Conservation (phyloP, 2,113 vertebrate genomes). For the Etheostoma cragini region DNA sequence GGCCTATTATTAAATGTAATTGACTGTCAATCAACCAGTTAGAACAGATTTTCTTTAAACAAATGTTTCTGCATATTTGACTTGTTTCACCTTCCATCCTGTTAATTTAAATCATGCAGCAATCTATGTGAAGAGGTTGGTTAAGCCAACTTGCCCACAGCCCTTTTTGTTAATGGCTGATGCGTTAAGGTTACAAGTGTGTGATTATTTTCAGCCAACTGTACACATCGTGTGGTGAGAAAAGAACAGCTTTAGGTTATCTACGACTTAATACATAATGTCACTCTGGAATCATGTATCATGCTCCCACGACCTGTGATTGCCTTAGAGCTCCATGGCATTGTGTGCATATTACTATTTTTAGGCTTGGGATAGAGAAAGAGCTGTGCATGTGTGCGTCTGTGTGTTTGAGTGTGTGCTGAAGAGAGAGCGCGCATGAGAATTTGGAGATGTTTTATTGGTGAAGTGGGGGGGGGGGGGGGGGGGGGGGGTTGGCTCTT, state of each 20-base stretch:
- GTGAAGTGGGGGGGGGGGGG: background rate
- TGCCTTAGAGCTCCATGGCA: slow-evolving; percentile 29
- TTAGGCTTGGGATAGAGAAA: slow-evolving; percentile 41
- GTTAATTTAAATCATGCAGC: slow-evolving; percentile 11
- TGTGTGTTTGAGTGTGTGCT: slow-evolving; percentile 14
- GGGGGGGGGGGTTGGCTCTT: slow-evolving; percentile 5
- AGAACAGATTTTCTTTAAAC: background rate
- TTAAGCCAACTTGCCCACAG: background rate
- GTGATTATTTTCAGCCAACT: slow-evolving; percentile 25
- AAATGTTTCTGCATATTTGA: background rate
- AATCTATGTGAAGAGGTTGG: background rate
- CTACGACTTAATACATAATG: slow-evolving; percentile 29
- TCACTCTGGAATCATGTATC: slow-evolving; percentile 31
- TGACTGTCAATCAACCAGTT: background rate
- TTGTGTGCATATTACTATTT: slow-evolving; percentile 48
- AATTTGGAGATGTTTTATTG: slow-evolving; percentile 32
- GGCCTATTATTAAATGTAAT: too few species aligned
- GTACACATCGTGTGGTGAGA: background rate
- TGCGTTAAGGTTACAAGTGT: background rate
- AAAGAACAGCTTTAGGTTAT: slow-evolving; percentile 17
- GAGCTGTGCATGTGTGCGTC: background rate
- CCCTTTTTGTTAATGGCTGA: background rate
- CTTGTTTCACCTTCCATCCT: too few species aligned
- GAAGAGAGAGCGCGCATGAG: slow-evolving; percentile 17
- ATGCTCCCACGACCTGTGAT: slow-evolving; percentile 25